Evolutionary conservation across 2,113 vertebrate species (phyloP).

Genomic region (Climacteris rufus): DNA sequence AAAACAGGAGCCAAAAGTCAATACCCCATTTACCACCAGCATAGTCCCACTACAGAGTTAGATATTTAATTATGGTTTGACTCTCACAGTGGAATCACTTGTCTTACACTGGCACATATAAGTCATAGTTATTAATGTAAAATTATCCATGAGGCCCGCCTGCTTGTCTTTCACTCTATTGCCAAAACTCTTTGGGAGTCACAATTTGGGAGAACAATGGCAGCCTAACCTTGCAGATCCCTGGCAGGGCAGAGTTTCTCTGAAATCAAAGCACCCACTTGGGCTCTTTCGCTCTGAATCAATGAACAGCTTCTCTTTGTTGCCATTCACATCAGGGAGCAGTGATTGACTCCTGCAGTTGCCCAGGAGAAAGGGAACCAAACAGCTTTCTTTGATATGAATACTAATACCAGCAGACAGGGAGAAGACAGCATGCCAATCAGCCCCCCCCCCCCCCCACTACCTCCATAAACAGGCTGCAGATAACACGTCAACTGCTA

Average conservation of each 20-base stretch:
- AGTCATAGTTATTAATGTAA: conserved; percentile 29
- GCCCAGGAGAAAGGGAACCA: conserved; percentile 19
- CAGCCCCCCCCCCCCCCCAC: not conserved
- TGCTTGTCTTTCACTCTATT: conserved; percentile 4
- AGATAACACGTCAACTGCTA: not conserved
- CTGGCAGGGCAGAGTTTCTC: not conserved
- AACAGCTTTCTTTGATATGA: not conserved
- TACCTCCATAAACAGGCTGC: not conserved
- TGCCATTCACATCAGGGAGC: conserved; percentile 20
- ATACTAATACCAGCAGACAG: not conserved
- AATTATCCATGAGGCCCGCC: conserved; percentile 12
- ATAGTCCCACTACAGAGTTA: not conserved
- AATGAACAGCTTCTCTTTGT: conserved; percentile 3
- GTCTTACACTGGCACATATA: conserved; percentile 12
- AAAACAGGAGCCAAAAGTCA: conserved; percentile 48
- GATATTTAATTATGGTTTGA: conserved; percentile 18
- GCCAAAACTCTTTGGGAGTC: conserved; percentile 6
- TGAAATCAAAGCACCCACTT: conserved; percentile 18
- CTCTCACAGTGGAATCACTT: not conserved
- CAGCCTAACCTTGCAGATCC: not conserved
- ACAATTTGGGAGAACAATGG: not conserved
- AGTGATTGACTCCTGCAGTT: conserved; percentile 24
- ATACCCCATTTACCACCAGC: conserved; percentile 63
- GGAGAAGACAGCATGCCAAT: not conserved
- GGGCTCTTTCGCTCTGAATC: conserved; percentile 9